Conservation (phyloP, 2,888 invertebrate genomes). For the Fragum fragum region DNA sequence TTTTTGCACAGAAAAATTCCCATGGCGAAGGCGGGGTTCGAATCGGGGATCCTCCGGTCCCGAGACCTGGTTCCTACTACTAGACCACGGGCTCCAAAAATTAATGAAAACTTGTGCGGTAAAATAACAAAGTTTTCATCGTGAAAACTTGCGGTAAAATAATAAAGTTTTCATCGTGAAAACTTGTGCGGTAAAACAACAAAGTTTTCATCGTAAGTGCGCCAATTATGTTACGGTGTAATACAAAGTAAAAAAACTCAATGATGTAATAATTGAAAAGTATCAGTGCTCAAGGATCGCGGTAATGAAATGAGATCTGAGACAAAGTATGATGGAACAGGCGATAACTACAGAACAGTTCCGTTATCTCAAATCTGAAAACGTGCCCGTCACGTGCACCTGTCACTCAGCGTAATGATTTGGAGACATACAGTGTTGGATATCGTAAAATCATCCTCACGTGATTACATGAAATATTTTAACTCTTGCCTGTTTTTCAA, state of each 20-base stretch:
- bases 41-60: too few species aligned
- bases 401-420: constrained; percentile 22
- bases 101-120: not conserved
- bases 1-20: too few species aligned
- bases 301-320: not conserved
- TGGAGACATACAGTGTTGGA: too few species aligned
- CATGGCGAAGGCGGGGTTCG: too few species aligned
- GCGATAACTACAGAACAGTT: constrained; percentile 5
- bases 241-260: not conserved
- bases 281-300: not conserved
- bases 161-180: not conserved
- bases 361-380: constrained; percentile 20
- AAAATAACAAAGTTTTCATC: not conserved
- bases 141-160: not conserved
- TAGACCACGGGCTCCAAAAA: too few species aligned
- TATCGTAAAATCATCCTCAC: too few species aligned
- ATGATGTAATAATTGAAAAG: not conserved
- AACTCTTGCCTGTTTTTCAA: too few species aligned
- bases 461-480: too few species aligned
- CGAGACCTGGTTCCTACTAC: too few species aligned
- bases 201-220: not conserved
- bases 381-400: constrained; percentile 23
- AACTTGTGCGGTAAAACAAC: not conserved
- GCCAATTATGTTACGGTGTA: not conserved
- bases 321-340: not conserved